phyloP scores from a whole-genome alignment of 2,113 vertebrate genomes.

The Fukomys damarensis region DNA sequence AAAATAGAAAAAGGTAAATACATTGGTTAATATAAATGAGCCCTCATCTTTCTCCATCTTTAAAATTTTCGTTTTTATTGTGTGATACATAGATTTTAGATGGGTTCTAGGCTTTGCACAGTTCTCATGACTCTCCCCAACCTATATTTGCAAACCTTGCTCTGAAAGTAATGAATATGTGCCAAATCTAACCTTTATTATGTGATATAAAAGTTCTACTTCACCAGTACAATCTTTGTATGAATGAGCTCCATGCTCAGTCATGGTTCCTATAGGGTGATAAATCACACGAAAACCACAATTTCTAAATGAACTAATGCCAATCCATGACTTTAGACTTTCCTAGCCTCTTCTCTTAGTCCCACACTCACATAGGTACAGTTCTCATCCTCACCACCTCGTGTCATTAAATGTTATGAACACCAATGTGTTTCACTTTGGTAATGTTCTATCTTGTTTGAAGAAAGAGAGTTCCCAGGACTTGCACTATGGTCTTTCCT shows the following conservation, averaged over 20 bases:
- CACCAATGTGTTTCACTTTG: background rate
- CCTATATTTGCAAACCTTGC: background rate
- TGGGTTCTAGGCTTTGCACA: background rate
- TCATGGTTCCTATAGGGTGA: background rate
- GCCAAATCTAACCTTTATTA: background rate
- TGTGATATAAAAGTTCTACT: background rate
- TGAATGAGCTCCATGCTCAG: background rate
- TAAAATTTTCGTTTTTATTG: background rate
- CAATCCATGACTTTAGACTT: background rate
- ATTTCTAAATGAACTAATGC: background rate
- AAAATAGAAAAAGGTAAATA: background rate
- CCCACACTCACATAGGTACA: background rate
- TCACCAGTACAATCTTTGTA: background rate
- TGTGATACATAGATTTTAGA: background rate
- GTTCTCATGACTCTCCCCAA: background rate
- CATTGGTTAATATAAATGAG: background rate
- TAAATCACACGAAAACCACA: background rate
- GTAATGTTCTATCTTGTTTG: background rate
- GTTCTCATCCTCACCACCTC: constrained; percentile 9
- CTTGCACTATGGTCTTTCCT: background rate
- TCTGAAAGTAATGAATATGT: background rate
- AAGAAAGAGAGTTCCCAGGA: background rate
- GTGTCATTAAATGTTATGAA: background rate
- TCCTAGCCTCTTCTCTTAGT: background rate
- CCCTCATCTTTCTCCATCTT: background rate